Base-by-base conservation (phyloP, 1,140 invertebrate species). In the Antheraea mylitta region DNA sequence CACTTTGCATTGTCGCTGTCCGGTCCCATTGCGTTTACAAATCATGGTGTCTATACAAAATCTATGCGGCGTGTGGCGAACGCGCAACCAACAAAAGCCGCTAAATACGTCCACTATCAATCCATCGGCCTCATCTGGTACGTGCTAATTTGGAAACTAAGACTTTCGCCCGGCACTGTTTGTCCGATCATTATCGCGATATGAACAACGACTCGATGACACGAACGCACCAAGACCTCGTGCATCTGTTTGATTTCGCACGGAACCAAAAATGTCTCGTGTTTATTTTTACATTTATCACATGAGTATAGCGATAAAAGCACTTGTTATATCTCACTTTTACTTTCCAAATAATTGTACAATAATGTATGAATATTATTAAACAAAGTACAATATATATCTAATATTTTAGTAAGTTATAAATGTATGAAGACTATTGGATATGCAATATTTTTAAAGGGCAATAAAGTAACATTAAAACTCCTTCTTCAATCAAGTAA, bases 31-130 rank as follows among this genome's bases (percentile, higher is more conserved):
- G 11, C 5, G 1, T 42, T 42, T 7, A 42, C 16, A n/a, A 53
- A 53, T 53, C 45, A 53, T 53, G 45, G 45, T 53, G 45, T 13
- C 45, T 1, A 16, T 53, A 53, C 45, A 16, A 13, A 53, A 53
- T 13, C 11, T 2, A 13, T 16, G 45, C 45, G 45, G 45, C 45
- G 45, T 53, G 45, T 53, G 45, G 45, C 45, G 45, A 53, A 53
- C 45, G 45, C 45, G 45, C 6, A 53, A 53, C 45, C 45, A 53
- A 53, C 45, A 53, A 53, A 53, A 53, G 6, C 45, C 45, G 45
- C 45, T 53, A 53, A 42, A 53, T 53, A 53, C 45, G 45, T 53
- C 45, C 45, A 53, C 45, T 53, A 53, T 53, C 45, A 53, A 53
- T 53, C 45, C 45, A 53, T n/a, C 45, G 6, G 16, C 45, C 45